Evolutionary conservation across 2,113 vertebrate species (phyloP).

Genomic region (Eudyptes chrysolophus): DNA sequence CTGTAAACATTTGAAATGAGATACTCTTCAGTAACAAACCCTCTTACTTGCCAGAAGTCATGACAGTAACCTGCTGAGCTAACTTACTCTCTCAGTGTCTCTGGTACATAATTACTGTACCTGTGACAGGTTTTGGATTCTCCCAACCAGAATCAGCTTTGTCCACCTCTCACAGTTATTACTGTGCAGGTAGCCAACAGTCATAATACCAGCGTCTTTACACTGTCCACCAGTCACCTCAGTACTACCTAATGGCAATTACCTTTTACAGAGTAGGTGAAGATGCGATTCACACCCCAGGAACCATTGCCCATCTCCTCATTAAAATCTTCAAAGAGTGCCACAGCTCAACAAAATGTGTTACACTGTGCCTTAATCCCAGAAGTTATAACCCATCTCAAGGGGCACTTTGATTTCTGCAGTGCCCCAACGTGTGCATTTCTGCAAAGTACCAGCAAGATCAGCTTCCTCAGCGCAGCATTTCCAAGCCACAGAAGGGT

Average conservation of each 20-base stretch:
- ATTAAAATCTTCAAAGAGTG: background rate
- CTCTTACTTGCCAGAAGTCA: background rate
- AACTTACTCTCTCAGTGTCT: background rate
- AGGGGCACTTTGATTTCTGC: background rate
- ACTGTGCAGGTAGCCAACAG: background rate
- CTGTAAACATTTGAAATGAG: constrained; percentile 48
- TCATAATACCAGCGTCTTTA: background rate
- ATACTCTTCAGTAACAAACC: constrained; percentile 4
- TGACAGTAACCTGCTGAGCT: background rate
- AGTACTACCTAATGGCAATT: background rate
- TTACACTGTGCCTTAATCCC: background rate
- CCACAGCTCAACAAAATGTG: background rate
- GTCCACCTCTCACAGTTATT: background rate
- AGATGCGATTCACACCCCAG: background rate
- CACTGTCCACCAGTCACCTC: background rate
- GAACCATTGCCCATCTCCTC: background rate
- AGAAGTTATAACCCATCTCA: background rate
- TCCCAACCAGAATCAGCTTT: background rate
- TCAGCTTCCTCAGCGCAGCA: background rate
- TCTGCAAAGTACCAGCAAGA: background rate
- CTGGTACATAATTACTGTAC: background rate
- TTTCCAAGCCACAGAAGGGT: background rate
- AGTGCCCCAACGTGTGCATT: background rate
- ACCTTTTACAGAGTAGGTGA: background rate
- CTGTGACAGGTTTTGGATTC: background rate